A percentile compares a stretch with the other conserved stretches of the same genome.
phyloP scores from a whole-genome alignment of 2,888 invertebrate species.

The Pilophorus perplexus region DNA sequence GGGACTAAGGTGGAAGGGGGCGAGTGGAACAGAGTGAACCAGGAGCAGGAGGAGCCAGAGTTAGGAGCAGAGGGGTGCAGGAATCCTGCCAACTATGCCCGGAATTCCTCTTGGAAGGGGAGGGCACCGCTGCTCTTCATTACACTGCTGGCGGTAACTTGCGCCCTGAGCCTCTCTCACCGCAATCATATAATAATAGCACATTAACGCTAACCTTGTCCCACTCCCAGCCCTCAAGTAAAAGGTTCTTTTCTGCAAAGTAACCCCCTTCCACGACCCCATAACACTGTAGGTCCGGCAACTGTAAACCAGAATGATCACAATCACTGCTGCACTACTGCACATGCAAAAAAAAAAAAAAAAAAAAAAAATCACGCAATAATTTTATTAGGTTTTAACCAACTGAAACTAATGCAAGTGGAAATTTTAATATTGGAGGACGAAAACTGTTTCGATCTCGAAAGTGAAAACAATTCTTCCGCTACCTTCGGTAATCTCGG shows the following conservation, averaged over 20 bases:
- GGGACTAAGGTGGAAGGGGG: not conserved
- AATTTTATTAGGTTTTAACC: too few relatives aligned
- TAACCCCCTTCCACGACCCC: too few relatives aligned
- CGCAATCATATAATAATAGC: constrained; percentile 39
- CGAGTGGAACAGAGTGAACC: not conserved
- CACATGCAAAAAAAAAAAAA: too few relatives aligned
- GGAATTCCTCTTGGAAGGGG: constrained; percentile 31
- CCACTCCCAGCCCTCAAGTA: constrained; percentile 8
- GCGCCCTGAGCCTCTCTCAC: constrained; percentile 28
- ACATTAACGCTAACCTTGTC: constrained; percentile 33
- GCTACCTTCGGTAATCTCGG: too few relatives aligned
- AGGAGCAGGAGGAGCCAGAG: not conserved
- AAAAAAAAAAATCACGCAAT: too few relatives aligned
- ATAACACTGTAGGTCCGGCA: too few relatives aligned
- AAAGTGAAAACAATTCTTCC: too few relatives aligned
- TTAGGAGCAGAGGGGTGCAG: constrained; percentile 3
- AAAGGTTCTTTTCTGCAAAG: constrained; percentile 6
- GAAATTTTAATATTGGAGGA: too few relatives aligned
- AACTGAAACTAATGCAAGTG: too few relatives aligned
- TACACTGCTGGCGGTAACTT: constrained; percentile 37
- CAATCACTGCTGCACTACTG: too few relatives aligned
- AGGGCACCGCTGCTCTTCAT: constrained; percentile 29
- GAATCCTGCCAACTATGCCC: constrained; percentile 39
- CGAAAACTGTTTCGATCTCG: too few relatives aligned
- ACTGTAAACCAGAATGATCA: too few relatives aligned